phyloP scores from a whole-genome alignment of 1,140 invertebrate genomes.

The Caligus rogercresseyi region DNA sequence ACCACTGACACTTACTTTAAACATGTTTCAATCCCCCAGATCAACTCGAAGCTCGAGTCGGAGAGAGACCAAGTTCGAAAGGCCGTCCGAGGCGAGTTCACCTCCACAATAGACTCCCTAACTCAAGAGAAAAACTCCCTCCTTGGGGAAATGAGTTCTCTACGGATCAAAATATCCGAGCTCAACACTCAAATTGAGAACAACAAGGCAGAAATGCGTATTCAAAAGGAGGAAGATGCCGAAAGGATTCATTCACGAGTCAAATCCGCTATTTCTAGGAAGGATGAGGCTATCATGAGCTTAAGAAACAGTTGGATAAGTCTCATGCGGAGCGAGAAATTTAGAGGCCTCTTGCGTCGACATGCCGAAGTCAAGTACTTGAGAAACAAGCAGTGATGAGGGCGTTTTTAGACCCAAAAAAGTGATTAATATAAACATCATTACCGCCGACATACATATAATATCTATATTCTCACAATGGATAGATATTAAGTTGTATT shows the following conservation, averaged over 20 bases:
- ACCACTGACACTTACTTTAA: no score
- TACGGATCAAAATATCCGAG: constrained; percentile 4
- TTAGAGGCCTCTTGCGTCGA: not conserved
- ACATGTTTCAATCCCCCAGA: no score
- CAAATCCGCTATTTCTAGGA: constrained; percentile 11
- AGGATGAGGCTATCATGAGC: constrained; percentile 5
- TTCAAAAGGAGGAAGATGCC: not conserved
- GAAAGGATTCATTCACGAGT: not conserved
- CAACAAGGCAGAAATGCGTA: not conserved
- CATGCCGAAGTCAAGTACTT: constrained; percentile 4
- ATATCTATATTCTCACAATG: no score
- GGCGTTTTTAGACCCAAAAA: not conserved
- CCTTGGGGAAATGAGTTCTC: not conserved
- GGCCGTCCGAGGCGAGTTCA: constrained; percentile 13
- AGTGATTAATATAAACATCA: not conserved
- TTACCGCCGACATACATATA: no score
- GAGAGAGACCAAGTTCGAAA: constrained; percentile 6
- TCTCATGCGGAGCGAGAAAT: not conserved
- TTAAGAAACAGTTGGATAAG: not conserved
- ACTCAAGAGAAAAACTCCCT: not conserved
- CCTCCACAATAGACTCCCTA: not conserved
- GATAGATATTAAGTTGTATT: no score
- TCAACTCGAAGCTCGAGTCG: constrained; percentile 3
- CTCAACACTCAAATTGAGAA: not conserved
- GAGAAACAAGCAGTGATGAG: not conserved